A percentile compares a stretch with the other conserved stretches of the same genome.
Conservation (phyloP, 2,113 vertebrate species). For the Pelecanus crispus region DNA sequence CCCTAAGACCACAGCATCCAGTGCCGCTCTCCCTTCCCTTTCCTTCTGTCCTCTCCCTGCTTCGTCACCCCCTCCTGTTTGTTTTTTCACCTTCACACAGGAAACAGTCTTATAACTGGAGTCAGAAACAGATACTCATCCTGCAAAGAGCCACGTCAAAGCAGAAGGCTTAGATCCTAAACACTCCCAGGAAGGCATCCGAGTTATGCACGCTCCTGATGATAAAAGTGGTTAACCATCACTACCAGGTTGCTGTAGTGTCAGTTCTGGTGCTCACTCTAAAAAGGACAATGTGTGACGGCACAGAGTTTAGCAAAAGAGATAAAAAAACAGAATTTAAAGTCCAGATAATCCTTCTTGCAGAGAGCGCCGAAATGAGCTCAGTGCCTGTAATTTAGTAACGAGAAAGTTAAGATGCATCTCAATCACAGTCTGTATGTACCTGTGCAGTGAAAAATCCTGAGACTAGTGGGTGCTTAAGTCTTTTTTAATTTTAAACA, state of each 20-base stretch:
- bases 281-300: neutral
- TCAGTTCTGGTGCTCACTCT: neutral
- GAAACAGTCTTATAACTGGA: neutral
- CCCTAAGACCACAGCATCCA: neutral
- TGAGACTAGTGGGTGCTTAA: neutral
- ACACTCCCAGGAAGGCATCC: neutral
- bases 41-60: neutral
- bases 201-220: neutral
- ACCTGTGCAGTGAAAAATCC: neutral
- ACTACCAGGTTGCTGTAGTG: neutral
- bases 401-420: neutral
- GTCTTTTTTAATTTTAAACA: neutral
- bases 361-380: neutral
- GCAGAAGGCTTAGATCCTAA: neutral
- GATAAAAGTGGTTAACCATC: neutral
- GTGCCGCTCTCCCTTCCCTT: neutral
- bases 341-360: neutral
- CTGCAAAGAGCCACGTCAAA: neutral
- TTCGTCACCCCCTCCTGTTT: neutral
- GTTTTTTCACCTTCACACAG: neutral
- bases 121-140: neutral
- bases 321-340: neutral
- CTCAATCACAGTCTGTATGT: neutral
- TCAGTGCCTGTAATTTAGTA: neutral
- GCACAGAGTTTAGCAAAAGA: neutral